Conservation (phyloP, 1,140 invertebrate genomes). For the Drosophila busckii region DNA sequence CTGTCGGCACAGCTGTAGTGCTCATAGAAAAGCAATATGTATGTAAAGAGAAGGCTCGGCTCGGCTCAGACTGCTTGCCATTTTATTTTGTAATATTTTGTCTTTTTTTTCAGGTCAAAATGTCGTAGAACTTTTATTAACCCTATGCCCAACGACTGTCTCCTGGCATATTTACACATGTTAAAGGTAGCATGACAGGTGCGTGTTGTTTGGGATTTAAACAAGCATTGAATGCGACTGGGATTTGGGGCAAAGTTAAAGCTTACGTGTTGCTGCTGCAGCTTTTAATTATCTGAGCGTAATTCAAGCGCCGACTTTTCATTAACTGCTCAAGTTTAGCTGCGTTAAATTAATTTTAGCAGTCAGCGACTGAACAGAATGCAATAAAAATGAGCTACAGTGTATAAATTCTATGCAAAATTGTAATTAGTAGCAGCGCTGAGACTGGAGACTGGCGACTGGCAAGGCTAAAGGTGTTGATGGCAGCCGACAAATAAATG, state of each 20-base stretch:
- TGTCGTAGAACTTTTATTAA: slow-evolving; percentile 75
- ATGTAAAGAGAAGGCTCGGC: too few relatives aligned
- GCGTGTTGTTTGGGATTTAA: too few relatives aligned
- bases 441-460: slow-evolving; percentile 19
- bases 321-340: too few relatives aligned
- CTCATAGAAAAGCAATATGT: slow-evolving; percentile 52
- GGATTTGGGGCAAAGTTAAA: too few relatives aligned
- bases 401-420: slow-evolving; percentile 16
- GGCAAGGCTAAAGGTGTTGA: slow-evolving; percentile 30
- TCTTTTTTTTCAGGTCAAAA: slow-evolving; percentile 69
- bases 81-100: slow-evolving; percentile 75
- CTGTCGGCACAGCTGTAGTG: slow-evolving; percentile 57
- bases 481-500: slow-evolving; percentile 40
- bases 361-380: too few relatives aligned
- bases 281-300: too few relatives aligned
- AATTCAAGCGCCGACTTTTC: too few relatives aligned
- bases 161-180: slow-evolving; percentile 1
- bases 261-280: too few relatives aligned
- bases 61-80: slow-evolving; percentile 59
- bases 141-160: slow-evolving; percentile 35
- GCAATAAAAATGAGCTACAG: slow-evolving; percentile 45
- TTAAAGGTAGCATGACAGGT: background rate
- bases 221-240: too few relatives aligned
- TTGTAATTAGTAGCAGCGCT: slow-evolving; percentile 13
- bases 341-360: slow-evolving; percentile 51